Evolutionary conservation across 2,797 vertebrate species (phyloP).

Genomic region (Nyctibius grandis): DNA sequence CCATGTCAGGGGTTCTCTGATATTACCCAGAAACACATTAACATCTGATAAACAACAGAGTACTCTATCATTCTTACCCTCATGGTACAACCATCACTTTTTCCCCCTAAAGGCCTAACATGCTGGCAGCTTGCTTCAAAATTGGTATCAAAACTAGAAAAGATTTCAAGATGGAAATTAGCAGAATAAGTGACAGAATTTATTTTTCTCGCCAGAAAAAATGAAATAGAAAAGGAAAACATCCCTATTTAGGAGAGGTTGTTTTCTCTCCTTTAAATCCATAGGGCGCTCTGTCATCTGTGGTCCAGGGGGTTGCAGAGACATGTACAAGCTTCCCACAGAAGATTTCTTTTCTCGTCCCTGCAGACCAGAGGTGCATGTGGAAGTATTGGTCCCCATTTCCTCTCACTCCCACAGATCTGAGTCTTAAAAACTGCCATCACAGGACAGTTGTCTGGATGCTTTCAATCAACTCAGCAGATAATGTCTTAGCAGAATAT

Average conservation of each 20-base stretch:
- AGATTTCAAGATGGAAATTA: not conserved
- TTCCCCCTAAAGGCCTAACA: not conserved
- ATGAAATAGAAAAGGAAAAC: not conserved
- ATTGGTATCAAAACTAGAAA: not conserved
- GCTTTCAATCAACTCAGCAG: not conserved
- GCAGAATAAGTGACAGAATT: not conserved
- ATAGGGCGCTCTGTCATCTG: rapidly evolving
- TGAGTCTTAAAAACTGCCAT: not conserved
- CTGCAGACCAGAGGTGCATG: not conserved
- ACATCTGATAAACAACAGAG: not conserved
- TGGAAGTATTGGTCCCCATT: not conserved
- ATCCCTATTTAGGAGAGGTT: not conserved
- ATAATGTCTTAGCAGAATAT: not conserved
- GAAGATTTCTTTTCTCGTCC: not conserved
- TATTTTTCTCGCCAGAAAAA: not conserved
- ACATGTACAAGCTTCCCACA: not conserved
- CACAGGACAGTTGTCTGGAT: not conserved
- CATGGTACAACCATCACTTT: not conserved
- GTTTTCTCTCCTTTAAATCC: not conserved
- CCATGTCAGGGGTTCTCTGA: not conserved
- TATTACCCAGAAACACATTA: not conserved
- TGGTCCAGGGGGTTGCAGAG: not conserved
- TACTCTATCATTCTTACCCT: not conserved
- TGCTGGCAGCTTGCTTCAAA: not conserved
- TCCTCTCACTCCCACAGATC: not conserved